Base-by-base conservation (phyloP, 1,140 invertebrate species). In the Drosophila nikananu region DNA sequence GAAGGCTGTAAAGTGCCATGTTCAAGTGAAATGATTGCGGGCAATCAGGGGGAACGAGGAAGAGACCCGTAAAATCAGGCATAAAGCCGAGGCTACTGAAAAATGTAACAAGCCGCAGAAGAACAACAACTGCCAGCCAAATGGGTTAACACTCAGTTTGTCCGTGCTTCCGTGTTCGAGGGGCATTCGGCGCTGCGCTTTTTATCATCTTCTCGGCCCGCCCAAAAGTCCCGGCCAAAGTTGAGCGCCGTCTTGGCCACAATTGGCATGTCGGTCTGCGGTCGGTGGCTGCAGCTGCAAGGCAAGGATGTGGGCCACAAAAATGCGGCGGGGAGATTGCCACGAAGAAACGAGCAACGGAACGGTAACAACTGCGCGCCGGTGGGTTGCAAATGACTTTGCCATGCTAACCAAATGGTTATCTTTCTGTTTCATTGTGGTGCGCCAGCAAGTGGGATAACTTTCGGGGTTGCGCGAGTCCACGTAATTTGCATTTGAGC, bases 261-360 rank as follows among this genome's bases (percentile, higher is more conserved):
- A 86, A 86, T 86, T 86, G 83, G 83, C 83, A 86, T 86, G 83
- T 82, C 37, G 83, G 61, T 86, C 80, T 48, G 76, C 27, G 42
- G 80, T 66, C 23, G 58, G 58, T 27, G 35, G 39, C 63, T 71
- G 60, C 70, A 59, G 41, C 46, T 57, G 49, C 79, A 48, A 13
- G 67, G 30, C 70, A 52, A 27, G 49, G 49, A 82, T 76, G 62
- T 76, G 79, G 52, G 62, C 83, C 83, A 76, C 83, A 75, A 86
- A 86, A 86, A 82, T 63, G 83, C 75, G 83, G 83, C 74, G 44
- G 71, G 81, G 71, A 66, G 83, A 86, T 79, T 86, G 86, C 83
- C 83, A 37, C 67, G 35, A 5, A 44, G 44, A 68, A 68, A 67
- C 44, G 67, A 72, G 71, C 59, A 64, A 37, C 54, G 42, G 37